These are phyloP conservation scores for Blastomussa wellsi DNA, from an alignment of 92 coral and sea anemone species.

Conservation along the genomic window DNA sequence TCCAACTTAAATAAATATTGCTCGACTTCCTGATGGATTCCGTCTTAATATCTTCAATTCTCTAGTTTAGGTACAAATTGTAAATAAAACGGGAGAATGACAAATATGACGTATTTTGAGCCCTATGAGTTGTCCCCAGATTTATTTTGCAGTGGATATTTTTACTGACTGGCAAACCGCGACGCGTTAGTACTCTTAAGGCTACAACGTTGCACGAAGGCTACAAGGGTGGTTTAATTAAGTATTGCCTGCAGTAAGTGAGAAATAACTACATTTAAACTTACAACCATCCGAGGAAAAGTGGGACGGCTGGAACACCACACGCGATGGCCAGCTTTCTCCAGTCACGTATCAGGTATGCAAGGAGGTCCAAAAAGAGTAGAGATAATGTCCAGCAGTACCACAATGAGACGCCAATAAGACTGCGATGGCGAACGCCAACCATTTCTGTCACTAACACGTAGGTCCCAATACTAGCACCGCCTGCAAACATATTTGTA, in stretches of 20 bases:
- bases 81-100: too few species aligned
- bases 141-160: too few species aligned
- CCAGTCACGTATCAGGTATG: constrained; percentile 57
- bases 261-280: not conserved
- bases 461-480: constrained; percentile 17
- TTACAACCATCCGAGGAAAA: constrained; percentile 41
- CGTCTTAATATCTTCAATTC: too few species aligned
- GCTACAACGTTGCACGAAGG: too few species aligned
- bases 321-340: constrained; percentile 42
- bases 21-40: too few species aligned
- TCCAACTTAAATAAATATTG: too few species aligned
- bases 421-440: constrained; percentile 28
- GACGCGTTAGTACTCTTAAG: too few species aligned
- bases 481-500: not conserved
- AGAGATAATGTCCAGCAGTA: constrained; percentile 44
- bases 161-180: too few species aligned
- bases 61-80: too few species aligned
- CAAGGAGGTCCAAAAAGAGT: constrained; percentile 34
- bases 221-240: too few species aligned
- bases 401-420: constrained; percentile 28
- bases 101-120: too few species aligned
- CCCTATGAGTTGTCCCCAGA: too few species aligned
- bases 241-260: not conserved
- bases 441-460: constrained; percentile 31
- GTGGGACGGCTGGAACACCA: constrained; percentile 33